Conservation (phyloP, 1,140 invertebrate genomes). For the Metopolophium dirhodum region DNA sequence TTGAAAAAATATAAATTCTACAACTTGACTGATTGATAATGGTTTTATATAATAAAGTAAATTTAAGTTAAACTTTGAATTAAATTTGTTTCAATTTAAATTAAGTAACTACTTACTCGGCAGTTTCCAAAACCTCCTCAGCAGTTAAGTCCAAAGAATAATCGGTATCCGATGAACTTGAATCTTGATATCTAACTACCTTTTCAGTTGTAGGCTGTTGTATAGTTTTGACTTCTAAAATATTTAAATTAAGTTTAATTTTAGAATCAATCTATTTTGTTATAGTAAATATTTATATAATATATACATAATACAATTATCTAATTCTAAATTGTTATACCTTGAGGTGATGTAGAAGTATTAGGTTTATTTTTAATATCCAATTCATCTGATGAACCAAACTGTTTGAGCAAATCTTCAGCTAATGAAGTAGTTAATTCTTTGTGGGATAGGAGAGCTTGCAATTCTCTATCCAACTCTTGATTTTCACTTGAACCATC, state of each 20-base stretch:
- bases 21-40: neutral
- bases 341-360: conserved; percentile 17
- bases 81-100: neutral
- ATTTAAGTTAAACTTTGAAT: neutral
- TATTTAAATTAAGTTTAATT: conserved; percentile 16
- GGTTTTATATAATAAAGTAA: neutral
- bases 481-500: conserved; percentile 29
- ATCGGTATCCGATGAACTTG: neutral
- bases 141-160: conserved; percentile 37
- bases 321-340: neutral
- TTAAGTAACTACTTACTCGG: conserved; percentile 14
- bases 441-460: conserved; percentile 75
- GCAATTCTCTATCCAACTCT: conserved; percentile 71
- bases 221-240: conserved; percentile 36
- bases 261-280: neutral
- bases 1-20: neutral
- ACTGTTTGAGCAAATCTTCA: conserved; percentile 83
- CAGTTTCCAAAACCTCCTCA: conserved; percentile 24
- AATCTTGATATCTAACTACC: conserved; percentile 42
- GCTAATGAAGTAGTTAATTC: conserved; percentile 80
- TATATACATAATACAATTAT: neutral
- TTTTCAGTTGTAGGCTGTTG: conserved; percentile 21
- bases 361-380: conserved; percentile 47
- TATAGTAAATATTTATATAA: neutral
- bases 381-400: conserved; percentile 66